A percentile compares a stretch with the other conserved stretches of the same genome.
Evolutionary conservation across 1,140 invertebrate species (phyloP).

Genomic region (Drosophila ogumai): DNA sequence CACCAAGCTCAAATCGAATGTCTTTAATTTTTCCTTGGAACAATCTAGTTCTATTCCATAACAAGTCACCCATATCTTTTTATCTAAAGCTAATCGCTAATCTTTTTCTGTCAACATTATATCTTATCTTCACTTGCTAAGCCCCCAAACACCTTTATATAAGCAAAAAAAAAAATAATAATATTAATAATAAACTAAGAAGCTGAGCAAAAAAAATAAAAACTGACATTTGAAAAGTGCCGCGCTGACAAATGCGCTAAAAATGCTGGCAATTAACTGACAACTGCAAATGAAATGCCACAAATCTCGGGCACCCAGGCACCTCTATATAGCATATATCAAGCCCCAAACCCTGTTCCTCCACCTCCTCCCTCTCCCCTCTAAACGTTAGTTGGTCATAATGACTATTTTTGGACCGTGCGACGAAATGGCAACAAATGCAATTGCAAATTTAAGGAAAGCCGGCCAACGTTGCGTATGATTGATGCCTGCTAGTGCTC

Average conservation of each 20-base stretch:
- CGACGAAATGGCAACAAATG: slow-evolving; percentile 41
- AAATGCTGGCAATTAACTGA: slow-evolving; percentile 67
- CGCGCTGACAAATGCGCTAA: slow-evolving; percentile 48
- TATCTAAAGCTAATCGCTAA: slow-evolving; percentile 1
- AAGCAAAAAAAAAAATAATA: not conserved
- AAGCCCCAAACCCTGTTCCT: not conserved
- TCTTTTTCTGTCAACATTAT: slow-evolving; percentile 2
- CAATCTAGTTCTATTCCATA: not conserved
- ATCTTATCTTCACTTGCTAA: not conserved
- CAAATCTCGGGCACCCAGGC: slow-evolving; percentile 22
- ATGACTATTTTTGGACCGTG: slow-evolving; percentile 78
- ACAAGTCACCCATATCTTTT: not conserved
- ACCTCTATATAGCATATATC: not conserved
- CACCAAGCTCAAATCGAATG: not conserved
- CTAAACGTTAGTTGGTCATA: slow-evolving; percentile 58
- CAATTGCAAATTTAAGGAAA: slow-evolving; percentile 47
- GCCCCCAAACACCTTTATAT: slow-evolving; percentile 1
- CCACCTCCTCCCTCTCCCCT: not conserved
- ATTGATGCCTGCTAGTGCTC: slow-evolving; percentile 55
- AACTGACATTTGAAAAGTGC: slow-evolving; percentile 22
- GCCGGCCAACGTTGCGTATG: slow-evolving; percentile 62
- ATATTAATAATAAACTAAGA: not conserved
- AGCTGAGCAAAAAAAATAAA: slow-evolving; percentile 13
- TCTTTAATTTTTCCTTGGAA: not conserved
- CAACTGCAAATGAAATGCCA: slow-evolving; percentile 59